These are phyloP conservation scores for Cliona cf. orientalis DNA, from an alignment of 37 sponge, comb jelly and placozoan species.

Conservation along the genomic window DNA sequence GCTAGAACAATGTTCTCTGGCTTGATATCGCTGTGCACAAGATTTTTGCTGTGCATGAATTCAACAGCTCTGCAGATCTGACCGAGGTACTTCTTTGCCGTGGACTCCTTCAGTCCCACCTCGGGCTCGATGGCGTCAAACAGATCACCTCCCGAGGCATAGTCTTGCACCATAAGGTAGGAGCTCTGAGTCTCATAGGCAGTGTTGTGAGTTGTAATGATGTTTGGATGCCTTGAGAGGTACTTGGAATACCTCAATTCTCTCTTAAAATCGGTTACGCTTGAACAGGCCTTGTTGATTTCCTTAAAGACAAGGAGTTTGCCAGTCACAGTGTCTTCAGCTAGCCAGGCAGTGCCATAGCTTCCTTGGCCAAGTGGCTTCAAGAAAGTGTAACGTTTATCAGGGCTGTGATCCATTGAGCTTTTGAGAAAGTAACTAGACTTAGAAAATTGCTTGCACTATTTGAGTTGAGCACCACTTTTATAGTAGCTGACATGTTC, in stretches of 20 bases:
- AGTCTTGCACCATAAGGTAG: slow-evolving; percentile 91
- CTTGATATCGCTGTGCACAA: slow-evolving; percentile 93
- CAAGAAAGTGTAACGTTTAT: slow-evolving; percentile 75
- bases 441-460: too few relatives aligned
- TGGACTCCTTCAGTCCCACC: slow-evolving; percentile 75
- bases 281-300: slow-evolving; percentile 73
- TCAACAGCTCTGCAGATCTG: slow-evolving; percentile 87
- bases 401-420: slow-evolving; percentile 60
- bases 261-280: slow-evolving; percentile 80
- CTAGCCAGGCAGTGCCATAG: slow-evolving; percentile 92
- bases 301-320: slow-evolving; percentile 81
- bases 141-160: slow-evolving; percentile 89
- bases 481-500: too few relatives aligned
- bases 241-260: slow-evolving; percentile 84
- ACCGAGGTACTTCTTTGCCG: slow-evolving; percentile 61
- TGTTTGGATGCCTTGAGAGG: slow-evolving; percentile 76
- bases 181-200: slow-evolving; percentile 90
- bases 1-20: slow-evolving; percentile 93
- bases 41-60: slow-evolving; percentile 87
- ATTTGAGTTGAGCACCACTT: too few relatives aligned
- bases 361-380: slow-evolving; percentile 87
- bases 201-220: slow-evolving; percentile 79
- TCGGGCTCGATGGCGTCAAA: slow-evolving; percentile 94
- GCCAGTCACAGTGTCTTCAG: slow-evolving; percentile 66
- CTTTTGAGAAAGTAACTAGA: too few relatives aligned